These are phyloP conservation scores for Dreissena rostriformis DNA, from an alignment of 1,140 invertebrate genomes.

Conservation along the genomic window DNA sequence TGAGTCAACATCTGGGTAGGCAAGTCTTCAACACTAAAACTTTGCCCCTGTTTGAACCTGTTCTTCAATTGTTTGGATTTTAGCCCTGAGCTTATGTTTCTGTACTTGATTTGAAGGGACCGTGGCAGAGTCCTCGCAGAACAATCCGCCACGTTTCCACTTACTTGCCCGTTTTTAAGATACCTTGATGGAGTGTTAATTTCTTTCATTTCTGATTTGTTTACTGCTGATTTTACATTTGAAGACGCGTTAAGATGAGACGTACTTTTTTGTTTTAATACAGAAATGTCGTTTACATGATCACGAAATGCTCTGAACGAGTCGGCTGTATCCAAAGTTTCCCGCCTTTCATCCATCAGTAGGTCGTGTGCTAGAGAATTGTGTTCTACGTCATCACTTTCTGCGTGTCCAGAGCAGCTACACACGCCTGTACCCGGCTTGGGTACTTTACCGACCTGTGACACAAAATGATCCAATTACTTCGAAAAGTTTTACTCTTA, in stretches of 20 bases:
- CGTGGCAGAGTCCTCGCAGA: conserved; percentile 48
- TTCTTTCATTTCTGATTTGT: conserved; percentile 28
- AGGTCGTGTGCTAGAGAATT: conserved; percentile 16
- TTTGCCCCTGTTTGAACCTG: conserved; percentile 21
- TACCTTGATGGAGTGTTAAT: conserved; percentile 4
- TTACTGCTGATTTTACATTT: not conserved
- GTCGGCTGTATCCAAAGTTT: conserved; percentile 5
- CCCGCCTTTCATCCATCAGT: conserved; percentile 36
- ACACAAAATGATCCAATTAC: conserved; percentile 25
- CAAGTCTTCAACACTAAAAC: conserved; percentile 48
- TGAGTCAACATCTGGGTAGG: conserved; percentile 25
- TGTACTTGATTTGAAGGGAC: conserved; percentile 26
- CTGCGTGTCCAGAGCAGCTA: conserved; percentile 11
- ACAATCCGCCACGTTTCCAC: conserved; percentile 46
- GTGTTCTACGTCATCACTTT: not conserved
- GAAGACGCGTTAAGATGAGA: not conserved
- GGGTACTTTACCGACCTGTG: conserved; percentile 10
- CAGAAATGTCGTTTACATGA: not conserved
- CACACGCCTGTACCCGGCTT: conserved; percentile 44
- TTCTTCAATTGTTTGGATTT: conserved; percentile 22
- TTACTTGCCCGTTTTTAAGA: not conserved
- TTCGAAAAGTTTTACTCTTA: not conserved
- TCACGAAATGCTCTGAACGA: conserved; percentile 3
- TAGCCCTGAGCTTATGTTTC: not conserved
- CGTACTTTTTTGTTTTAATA: not conserved